Evolutionary conservation across 2,797 vertebrate species (phyloP).

Genomic region (Smutsia temminckii): DNA sequence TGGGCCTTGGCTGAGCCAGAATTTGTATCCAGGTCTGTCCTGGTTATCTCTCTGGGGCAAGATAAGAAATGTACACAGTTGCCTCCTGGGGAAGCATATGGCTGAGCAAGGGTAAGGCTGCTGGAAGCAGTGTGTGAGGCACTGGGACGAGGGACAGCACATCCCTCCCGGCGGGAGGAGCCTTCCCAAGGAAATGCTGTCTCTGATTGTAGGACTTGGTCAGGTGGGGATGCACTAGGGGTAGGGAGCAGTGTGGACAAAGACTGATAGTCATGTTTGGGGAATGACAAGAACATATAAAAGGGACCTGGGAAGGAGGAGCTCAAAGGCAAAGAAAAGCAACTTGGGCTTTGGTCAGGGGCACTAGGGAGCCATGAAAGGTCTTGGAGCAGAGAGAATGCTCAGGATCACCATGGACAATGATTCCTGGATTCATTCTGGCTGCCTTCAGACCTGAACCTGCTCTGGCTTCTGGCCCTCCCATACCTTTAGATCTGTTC

Average conservation of each 20-base stretch:
- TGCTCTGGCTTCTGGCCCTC: neutral
- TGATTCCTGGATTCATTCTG: neutral
- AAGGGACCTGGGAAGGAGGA: neutral
- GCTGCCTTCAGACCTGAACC: neutral
- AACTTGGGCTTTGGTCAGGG: neutral
- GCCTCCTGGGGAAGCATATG: neutral
- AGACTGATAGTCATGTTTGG: neutral
- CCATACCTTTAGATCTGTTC: neutral
- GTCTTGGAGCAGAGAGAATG: neutral
- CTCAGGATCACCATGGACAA: neutral
- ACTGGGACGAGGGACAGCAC: neutral
- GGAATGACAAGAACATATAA: neutral
- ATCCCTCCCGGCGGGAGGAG: neutral
- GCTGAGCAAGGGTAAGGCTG: neutral
- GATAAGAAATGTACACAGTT: conserved; percentile 48
- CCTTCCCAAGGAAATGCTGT: neutral
- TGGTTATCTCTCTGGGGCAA: neutral
- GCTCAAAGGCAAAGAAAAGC: neutral
- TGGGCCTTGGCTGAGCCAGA: neutral
- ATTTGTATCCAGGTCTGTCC: conserved; percentile 14
- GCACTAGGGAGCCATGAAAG: neutral
- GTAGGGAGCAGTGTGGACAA: neutral
- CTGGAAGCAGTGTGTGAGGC: neutral
- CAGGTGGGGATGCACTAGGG: neutral
- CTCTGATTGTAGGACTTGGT: neutral